A percentile compares a stretch with the other conserved stretches of the same genome.
Conservation (phyloP, 2,888 invertebrate species). For the Pachycephus smyrnensis region DNA sequence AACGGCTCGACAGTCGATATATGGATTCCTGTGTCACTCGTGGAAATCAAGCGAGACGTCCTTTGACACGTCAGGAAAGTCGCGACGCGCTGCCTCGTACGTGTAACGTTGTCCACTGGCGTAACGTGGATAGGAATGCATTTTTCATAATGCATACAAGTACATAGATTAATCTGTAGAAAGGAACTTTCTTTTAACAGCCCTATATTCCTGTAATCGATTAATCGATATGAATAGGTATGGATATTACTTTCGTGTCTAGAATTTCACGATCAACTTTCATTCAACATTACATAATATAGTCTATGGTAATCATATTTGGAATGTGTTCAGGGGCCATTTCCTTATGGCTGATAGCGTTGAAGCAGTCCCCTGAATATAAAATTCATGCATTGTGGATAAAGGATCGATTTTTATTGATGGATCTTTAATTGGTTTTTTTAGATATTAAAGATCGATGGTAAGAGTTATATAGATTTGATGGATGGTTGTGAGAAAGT, state of each 20-base stretch:
- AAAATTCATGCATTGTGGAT: background rate
- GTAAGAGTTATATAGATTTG: background rate
- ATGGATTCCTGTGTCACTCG: slow-evolving; percentile 28
- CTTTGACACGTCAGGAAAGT: slow-evolving; percentile 17
- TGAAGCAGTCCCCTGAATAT: background rate
- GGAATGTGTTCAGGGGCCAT: too few species aligned
- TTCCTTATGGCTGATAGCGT: too few species aligned
- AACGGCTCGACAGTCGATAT: slow-evolving; percentile 34
- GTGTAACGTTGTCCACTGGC: slow-evolving; percentile 6
- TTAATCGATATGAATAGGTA: background rate
- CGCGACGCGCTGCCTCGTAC: background rate
- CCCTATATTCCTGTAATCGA: background rate
- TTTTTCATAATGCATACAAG: background rate
- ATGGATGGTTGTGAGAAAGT: background rate
- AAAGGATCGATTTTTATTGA: background rate
- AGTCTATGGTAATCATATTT: too few species aligned
- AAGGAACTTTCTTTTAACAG: background rate
- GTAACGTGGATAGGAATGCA: background rate
- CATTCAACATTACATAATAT: background rate
- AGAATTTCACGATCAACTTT: background rate
- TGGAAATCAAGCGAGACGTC: slow-evolving; percentile 29
- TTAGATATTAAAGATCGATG: background rate
- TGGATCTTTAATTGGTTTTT: background rate
- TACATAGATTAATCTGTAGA: background rate
- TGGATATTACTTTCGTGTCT: background rate